Conservation (phyloP, 1,140 invertebrate genomes). For the Ptiloglossa arizonensis region DNA sequence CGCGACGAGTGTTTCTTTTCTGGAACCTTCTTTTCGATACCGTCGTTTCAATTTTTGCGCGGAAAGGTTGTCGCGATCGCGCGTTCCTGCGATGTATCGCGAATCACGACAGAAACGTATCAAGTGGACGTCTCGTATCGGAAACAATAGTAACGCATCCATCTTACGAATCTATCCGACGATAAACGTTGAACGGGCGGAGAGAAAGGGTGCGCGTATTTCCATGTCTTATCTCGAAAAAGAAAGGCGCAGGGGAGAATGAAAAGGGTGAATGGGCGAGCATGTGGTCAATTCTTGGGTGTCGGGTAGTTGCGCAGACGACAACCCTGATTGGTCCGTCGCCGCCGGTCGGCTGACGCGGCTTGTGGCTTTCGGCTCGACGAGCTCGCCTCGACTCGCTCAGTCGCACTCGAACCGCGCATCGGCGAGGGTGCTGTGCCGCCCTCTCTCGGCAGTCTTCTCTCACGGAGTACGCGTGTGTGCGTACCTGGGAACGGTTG, state of each 20-base stretch:
- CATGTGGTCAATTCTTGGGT: constrained; percentile 74
- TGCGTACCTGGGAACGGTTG: constrained; percentile 50
- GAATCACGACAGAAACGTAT: constrained; percentile 29
- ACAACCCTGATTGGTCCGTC: constrained; percentile 73
- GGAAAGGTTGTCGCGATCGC: background rate
- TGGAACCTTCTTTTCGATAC: too few relatives aligned
- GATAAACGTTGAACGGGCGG: constrained; percentile 26
- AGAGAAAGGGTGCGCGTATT: background rate
- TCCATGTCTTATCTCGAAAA: constrained; percentile 1
- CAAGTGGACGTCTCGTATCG: constrained; percentile 6
- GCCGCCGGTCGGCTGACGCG: constrained; percentile 70
- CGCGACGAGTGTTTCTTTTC: too few relatives aligned
- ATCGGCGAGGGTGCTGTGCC: constrained; percentile 71
- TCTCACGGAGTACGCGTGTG: constrained; percentile 52
- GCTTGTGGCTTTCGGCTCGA: constrained; percentile 70
- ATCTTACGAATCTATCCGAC: constrained; percentile 11
- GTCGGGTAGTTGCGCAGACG: constrained; percentile 70
- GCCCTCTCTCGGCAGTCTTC: constrained; percentile 46
- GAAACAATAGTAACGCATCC: constrained; percentile 26
- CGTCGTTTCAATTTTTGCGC: background rate
- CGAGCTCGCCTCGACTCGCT: constrained; percentile 68
- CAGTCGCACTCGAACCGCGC: constrained; percentile 80
- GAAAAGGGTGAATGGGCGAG: constrained; percentile 42
- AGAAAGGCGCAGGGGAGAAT: background rate
- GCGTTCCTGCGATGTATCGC: constrained; percentile 12